Base-by-base conservation (phyloP, 2,888 invertebrate genomes). In the Clusia tigrina region DNA sequence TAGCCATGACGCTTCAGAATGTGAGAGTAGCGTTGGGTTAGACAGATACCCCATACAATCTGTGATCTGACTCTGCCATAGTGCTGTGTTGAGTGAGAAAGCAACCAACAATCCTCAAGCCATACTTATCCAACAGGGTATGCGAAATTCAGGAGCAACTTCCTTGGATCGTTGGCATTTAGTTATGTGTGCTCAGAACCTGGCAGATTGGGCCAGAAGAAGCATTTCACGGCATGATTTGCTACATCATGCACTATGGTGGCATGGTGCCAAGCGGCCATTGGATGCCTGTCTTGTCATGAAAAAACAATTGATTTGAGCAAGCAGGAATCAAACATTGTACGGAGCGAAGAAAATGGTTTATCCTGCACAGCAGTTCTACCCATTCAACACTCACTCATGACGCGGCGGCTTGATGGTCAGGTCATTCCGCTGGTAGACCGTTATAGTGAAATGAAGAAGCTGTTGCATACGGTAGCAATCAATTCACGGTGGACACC, bases 41-140 rank as follows among this genome's bases (percentile, higher is more conserved):
- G 22, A 20, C 22, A 5, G 23, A 56, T 26, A 15, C 46, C 18
- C 59, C 55, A 42, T 62, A 42, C 12, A 23, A 3, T 2, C 32
- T 64, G 25, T 60, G 60, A 53, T 54, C 60, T 17, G 60, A 60
- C 17, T 60, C 60, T 5, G 25, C 12, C 12, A 60, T 61, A 2
- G 58, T 64, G 2, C 48, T 64, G 6, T 58, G 54, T 22, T 64
- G 64, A 58, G 2, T 64, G 1, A 60, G 58, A 1, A 64, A 61
- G 32, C 55, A 58, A 1, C 61, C 58, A n/a, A 18, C 54, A n/a
- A 24, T 20, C 9, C 42, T 61, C 12, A 58, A 65, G 54, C 62
- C 58, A 42, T 62, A 65, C 20, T 24, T 12, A 3, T 42, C 42
- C 10, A 42, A 42, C 42, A 6, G 48, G 9, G 42, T 15, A 20